Evolutionary conservation across 2,888 invertebrate genomes (phyloP), one percentile per base, ranked within the genome.

Genomic region (Galerucella pusilla): DNA sequence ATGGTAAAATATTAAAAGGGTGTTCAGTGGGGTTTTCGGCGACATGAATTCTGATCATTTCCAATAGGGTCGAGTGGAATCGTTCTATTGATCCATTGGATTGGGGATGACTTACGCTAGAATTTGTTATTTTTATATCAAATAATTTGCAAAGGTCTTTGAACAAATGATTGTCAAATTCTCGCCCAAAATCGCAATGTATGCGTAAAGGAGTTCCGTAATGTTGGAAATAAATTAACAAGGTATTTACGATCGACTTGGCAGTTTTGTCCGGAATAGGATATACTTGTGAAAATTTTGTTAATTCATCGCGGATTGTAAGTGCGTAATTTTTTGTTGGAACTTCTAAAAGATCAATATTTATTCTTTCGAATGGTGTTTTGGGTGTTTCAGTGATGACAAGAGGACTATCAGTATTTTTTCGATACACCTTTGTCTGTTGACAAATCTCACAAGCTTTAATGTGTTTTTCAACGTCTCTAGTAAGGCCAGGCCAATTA

Each of bases 1-100:
- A 77, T 14, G 73, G 76, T 11, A 74, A 49, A 10, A 75, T 54
- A n/a, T 59, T 70, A 11, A 72, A 77, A 0, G 77, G 74, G 49
- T 77, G 70, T 54, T 77, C 78, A n/a, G 67, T 45, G 12, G 72
- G 77, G 25, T 75, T 65, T 35, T 77, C 73, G 4, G 64, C 28
- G 54, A 54, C 59, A 64, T 77, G 20, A 4, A 60, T 49, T 46
- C 74, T 11, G 2, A 78, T 77, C 75, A 79, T 45, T 45, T 45
- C 45, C 10, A 45, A 45, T 10, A 45, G 45, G 10, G 45, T 45
- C 6, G 45, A 6, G 10, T 45, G 45, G 7, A 45, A 45, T 45
- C 45, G 6, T 10, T 78, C 76, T 12, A 76, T 2, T 28, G 59
- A 64, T 1, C 57, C 72, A 72, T 11, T 57, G 2, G 11, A 3